Percentiles rank a stretch among this genome's conserved stretches.
Conservation (phyloP, 2,797 vertebrate genomes). For the Sebastes flavidus region DNA sequence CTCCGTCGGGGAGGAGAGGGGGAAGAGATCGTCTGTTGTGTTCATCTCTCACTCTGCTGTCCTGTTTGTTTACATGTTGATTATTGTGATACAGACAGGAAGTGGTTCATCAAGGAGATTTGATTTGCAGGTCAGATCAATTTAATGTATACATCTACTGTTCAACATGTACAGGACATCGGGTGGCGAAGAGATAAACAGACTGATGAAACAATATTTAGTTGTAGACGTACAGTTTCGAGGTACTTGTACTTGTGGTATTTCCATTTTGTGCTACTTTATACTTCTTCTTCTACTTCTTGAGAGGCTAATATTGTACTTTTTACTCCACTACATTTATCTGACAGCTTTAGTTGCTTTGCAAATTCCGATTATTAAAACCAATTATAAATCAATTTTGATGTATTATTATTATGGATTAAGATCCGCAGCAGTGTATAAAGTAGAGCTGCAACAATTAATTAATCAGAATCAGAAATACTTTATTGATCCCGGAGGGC, state of each 20-base stretch:
- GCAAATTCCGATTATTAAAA: no score
- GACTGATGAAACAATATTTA: neutral
- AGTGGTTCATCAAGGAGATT: neutral
- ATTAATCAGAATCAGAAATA: no score
- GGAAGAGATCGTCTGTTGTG: neutral
- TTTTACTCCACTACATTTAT: no score
- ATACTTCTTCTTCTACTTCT: no score
- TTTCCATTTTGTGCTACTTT: no score
- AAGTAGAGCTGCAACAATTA: no score
- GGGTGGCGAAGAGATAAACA: neutral
- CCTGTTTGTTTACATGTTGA: slow-evolving; percentile 42
- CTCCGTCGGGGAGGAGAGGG: slow-evolving; percentile 10
- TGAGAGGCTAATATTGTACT: no score
- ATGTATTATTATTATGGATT: no score
- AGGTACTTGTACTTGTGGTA: neutral
- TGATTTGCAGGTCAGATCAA: neutral
- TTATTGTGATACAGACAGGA: neutral
- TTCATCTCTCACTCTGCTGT: neutral
- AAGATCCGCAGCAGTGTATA: no score
- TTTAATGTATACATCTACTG: neutral
- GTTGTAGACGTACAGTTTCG: neutral
- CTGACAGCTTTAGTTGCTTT: no score
- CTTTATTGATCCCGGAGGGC: no score
- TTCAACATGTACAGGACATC: neutral
- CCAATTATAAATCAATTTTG: no score